Base-by-base conservation (phyloP, 1,140 invertebrate species). In the Paramacrobiotus metropolitanus region DNA sequence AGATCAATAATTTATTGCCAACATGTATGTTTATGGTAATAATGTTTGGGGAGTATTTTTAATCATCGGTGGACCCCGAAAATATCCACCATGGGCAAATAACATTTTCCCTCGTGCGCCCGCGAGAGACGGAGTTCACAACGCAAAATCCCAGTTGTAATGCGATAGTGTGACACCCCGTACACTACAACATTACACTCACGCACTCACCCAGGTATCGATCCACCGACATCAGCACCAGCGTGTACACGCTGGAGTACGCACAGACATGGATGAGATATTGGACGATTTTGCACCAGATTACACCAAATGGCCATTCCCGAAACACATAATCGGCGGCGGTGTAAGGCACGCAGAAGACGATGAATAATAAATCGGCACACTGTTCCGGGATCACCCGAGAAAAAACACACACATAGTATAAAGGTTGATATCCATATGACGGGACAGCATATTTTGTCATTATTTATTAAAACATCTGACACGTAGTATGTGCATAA, bases 291-390 rank as follows among this genome's bases (percentile, higher is more conserved):
- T 87, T 87, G 75, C 90, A 94, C 85, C 86, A 90, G 62, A 82
- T 70, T 66, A 84, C 81, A 9, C 89, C 88, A 69, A 93, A 93
- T 0, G 86, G 86, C 91, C 91, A 95, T 4, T 62, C 62, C 18
- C 67, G 62, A 62, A 70, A 60, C 18, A 69, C 67, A 64, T 72
- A 72, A 2, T 44, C 64, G 0, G 83, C 82, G 1, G 86, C 87
- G 2, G 87, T 92, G 69, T 89, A 90, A 0, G 91, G 91, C 30
- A 95, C 88, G 74, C 91, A 96, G 72, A 95, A 90, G 48, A 91
- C 80, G 40, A 95, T 87, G 72, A 96, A 95, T 2, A 92, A 79
- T 4, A 95, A 75, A 72, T 96, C 91, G 2, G 91, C 90, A 24
- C 48, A 55, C 48, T 55, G 24, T n/a, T 9, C 9, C 34, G 34